A percentile compares a stretch with the other conserved stretches of the same genome.
These are phyloP conservation scores for Branchellion lobata DNA, from an alignment of 2,888 invertebrate species.

Conservation along the genomic window DNA sequence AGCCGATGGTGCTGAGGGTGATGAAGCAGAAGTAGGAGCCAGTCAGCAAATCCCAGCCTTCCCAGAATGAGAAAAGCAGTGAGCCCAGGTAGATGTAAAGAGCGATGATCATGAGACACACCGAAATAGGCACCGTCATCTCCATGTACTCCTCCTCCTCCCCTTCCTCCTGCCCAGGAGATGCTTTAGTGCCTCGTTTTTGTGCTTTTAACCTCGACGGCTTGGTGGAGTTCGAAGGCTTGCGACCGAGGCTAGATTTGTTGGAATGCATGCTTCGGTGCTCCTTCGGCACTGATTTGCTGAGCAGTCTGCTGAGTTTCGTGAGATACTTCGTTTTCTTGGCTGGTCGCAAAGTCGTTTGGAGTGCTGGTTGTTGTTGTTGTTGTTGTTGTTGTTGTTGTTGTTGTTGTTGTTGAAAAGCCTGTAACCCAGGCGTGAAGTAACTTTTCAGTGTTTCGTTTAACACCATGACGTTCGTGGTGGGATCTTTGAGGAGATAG, in stretches of 20 bases:
- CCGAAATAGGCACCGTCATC: conserved; percentile 75
- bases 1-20: conserved; percentile 63
- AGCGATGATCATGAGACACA: conserved; percentile 86
- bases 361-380: no score
- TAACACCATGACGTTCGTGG: not conserved
- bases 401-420: not conserved
- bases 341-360: no score
- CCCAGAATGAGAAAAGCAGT: conserved; percentile 85
- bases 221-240: not conserved
- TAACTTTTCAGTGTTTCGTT: not conserved
- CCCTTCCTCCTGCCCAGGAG: not conserved
- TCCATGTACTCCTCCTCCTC: conserved; percentile 45
- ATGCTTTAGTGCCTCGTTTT: not conserved
- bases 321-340: not conserved
- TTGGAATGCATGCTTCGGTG: not conserved
- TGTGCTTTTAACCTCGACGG: not conserved
- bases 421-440: not conserved
- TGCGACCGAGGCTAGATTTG: not conserved
- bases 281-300: not conserved
- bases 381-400: not conserved
- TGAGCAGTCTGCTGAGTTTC: not conserved
- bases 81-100: conserved; percentile 86
- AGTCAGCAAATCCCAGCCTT: conserved; percentile 86
- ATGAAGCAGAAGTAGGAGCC: conserved; percentile 68
- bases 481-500: not conserved